Conservation (phyloP, 2,797 vertebrate genomes). For the Siniperca obscura region DNA sequence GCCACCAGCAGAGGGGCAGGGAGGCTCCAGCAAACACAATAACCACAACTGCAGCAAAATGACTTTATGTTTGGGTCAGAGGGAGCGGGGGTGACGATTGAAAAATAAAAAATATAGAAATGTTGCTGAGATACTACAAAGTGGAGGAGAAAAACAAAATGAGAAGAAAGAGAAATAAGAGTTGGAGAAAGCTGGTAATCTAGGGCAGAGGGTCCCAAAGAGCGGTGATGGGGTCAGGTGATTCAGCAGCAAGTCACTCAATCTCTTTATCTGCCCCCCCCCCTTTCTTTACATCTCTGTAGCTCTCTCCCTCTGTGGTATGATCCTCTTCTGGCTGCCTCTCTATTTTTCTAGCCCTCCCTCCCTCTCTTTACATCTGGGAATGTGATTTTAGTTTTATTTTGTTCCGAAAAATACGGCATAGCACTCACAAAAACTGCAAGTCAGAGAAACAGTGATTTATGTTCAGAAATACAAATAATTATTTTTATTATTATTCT, state of each 20-base stretch:
- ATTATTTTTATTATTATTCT: neutral
- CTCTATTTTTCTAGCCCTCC: neutral
- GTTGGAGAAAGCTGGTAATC: slow-evolving; percentile 1
- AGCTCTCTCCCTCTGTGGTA: slow-evolving; percentile 19
- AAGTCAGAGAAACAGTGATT: neutral
- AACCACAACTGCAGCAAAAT: slow-evolving; percentile 62
- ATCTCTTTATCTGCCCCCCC: slow-evolving; percentile 26
- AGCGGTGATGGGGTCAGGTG: slow-evolving; percentile 32
- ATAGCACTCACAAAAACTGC: neutral
- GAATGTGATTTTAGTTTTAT: no score
- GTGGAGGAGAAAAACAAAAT: neutral
- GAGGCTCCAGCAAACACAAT: slow-evolving; percentile 46
- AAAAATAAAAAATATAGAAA: neutral
- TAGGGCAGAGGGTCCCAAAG: slow-evolving; percentile 9
- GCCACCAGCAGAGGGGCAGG: slow-evolving; percentile 37
- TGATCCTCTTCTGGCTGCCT: neutral
- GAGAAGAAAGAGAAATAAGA: slow-evolving; percentile 7
- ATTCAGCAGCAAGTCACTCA: slow-evolving; percentile 25
- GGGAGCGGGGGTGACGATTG: slow-evolving; percentile 10
- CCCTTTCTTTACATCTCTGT: slow-evolving; percentile 23
- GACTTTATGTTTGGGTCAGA: slow-evolving; percentile 47
- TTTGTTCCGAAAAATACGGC: neutral
- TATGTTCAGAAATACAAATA: neutral
- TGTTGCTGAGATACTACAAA: neutral
- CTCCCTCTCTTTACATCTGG: no score